phyloP scores from a whole-genome alignment of 1,140 invertebrate species.

The Vanessa tameamea region DNA sequence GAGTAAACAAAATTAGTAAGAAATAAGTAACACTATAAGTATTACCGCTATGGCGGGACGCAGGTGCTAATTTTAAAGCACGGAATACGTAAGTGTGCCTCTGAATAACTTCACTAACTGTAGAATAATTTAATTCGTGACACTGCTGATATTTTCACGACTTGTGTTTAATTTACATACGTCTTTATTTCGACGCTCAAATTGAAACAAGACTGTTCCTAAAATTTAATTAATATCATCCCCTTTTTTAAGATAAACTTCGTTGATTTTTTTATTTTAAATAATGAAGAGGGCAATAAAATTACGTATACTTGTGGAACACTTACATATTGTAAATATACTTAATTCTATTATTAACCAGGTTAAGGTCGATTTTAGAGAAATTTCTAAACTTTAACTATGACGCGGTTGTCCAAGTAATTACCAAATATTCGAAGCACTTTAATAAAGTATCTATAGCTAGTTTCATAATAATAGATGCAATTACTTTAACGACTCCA shows the following conservation, averaged over 20 bases:
- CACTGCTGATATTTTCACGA: background rate
- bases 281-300: too few species aligned
- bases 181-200: background rate
- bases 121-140: background rate
- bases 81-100: background rate
- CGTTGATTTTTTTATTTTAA: too few species aligned
- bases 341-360: too few species aligned
- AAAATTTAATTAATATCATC: background rate
- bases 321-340: too few species aligned
- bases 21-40: background rate
- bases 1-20: background rate
- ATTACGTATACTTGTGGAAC: too few species aligned
- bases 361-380: too few species aligned
- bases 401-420: background rate
- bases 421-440: background rate
- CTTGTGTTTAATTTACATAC: too few species aligned
- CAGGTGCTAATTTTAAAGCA: background rate
- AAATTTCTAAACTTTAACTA: too few species aligned
- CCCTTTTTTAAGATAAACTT: background rate
- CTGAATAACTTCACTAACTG: background rate
- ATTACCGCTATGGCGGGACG: background rate
- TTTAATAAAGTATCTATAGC: background rate
- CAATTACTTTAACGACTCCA: background rate
- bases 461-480: conserved; percentile 1
- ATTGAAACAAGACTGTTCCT: background rate